Conservation (phyloP, 37 sponge, comb jelly and placozoan species). For the Theonella swinhoei region DNA sequence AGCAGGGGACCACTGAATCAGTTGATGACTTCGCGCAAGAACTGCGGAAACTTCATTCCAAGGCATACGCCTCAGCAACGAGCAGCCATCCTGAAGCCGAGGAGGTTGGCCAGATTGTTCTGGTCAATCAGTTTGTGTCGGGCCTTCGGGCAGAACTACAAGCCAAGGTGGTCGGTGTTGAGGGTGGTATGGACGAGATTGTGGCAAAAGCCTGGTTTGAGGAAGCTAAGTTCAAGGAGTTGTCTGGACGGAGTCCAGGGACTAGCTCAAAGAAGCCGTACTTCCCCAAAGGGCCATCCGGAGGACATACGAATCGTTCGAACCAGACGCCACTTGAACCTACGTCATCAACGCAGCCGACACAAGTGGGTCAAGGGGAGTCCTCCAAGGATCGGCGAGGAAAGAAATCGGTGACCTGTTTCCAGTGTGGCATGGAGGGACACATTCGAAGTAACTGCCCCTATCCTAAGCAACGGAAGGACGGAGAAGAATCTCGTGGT, state of each 20-base stretch:
- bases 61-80: conserved; percentile 15
- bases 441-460: conserved; percentile 22
- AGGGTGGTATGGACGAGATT: conserved; percentile 44
- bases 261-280: too few species aligned
- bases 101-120: conserved; percentile 32
- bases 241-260: not conserved
- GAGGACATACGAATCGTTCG: too few species aligned
- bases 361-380: too few species aligned
- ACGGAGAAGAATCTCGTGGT: not conserved
- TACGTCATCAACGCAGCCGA: too few species aligned
- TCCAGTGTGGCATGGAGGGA: conserved; percentile 14
- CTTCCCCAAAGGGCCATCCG: too few species aligned
- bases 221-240: conserved; percentile 43
- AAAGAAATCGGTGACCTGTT: too few species aligned
- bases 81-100: conserved; percentile 39
- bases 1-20: too few species aligned
- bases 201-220: conserved; percentile 47
- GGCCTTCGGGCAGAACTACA: conserved; percentile 42
- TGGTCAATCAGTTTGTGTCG: conserved; percentile 49
- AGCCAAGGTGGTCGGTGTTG: conserved; percentile 30
- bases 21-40: too few species aligned
- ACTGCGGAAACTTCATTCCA: conserved; percentile 27
- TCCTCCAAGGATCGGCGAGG: too few species aligned
- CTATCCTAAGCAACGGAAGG: conserved; percentile 13
- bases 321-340: too few species aligned